phyloP scores from a whole-genome alignment of 2,888 invertebrate genomes.

The Drosophila mulleri region DNA sequence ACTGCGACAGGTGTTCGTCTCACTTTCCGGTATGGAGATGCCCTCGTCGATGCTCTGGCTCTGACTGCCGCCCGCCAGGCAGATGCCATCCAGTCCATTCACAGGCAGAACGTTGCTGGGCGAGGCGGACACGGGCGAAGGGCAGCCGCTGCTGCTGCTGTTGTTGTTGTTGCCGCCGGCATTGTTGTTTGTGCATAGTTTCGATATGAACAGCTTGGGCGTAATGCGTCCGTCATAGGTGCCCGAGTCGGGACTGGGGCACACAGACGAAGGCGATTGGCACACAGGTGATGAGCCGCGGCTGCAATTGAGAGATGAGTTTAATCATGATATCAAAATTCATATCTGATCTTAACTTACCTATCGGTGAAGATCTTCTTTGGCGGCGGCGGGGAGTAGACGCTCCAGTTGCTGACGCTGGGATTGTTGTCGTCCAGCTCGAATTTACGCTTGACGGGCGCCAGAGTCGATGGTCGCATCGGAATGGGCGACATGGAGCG shows the following conservation, averaged over 20 bases:
- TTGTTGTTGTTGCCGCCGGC: constrained; percentile 61
- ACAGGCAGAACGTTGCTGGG: constrained; percentile 67
- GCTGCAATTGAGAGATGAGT: constrained; percentile 57
- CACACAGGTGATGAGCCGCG: constrained; percentile 85
- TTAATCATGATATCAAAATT: neutral
- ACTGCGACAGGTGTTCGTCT: constrained; percentile 64
- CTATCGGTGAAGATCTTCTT: constrained; percentile 85
- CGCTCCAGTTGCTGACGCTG: constrained; percentile 81
- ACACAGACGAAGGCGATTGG: constrained; percentile 85
- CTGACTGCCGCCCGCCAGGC: constrained; percentile 78
- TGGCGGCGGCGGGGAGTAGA: constrained; percentile 84
- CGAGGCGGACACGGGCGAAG: constrained; percentile 83
- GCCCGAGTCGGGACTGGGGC: constrained; percentile 85
- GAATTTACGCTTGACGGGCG: constrained; percentile 87
- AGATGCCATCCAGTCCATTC: constrained; percentile 51
- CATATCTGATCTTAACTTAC: constrained; percentile 55
- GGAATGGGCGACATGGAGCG: constrained; percentile 96
- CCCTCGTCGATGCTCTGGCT: constrained; percentile 80
- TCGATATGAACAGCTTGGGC: constrained; percentile 84
- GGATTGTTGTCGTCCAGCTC: constrained; percentile 83
- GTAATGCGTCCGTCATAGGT: constrained; percentile 85
- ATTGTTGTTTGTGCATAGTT: constrained; percentile 83
- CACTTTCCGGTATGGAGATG: constrained; percentile 77
- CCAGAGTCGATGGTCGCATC: constrained; percentile 91
- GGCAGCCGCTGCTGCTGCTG: constrained; percentile 81